Base-by-base conservation (phyloP, 2,113 vertebrate species). In the Upupa epops region DNA sequence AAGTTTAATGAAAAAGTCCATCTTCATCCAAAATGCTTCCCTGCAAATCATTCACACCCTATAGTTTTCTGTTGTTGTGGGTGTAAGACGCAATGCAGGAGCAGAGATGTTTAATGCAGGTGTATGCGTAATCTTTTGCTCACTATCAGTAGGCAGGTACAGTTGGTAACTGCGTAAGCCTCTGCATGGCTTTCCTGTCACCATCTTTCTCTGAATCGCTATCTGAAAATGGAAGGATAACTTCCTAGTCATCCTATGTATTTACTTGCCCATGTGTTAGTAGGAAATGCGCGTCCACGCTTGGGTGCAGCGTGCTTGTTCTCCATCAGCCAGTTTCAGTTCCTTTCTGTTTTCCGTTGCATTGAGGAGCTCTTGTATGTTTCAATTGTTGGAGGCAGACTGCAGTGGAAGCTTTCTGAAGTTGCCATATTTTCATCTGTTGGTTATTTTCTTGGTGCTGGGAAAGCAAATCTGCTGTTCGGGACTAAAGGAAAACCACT, bases 151-250 rank as follows among this genome's bases (percentile, higher is more conserved):
- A 75, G 81, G 46, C 71, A 72, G n/a, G 31, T 59, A 26, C 31
- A 75, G 15, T 81, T n/a, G 59, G 49, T 63, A 56, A 48, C 55
- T 75, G 58, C 17, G 6, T 37, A 34, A 92, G 37, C 29, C 48
- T 74, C 89, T 1, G 0, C 36, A 22, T 25, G 56, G 31, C 16
- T 80, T 86, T 8, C 26, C 10, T 28, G 25, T 83, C 24, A 73
- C 69, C 45, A 36, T 78, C 17, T 54, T 58, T 82, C 29, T 86
- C 31, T 66, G 81, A 84, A n/a, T 71, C n/a, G 13, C 52, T 83
- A 55, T 77, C 84, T 87, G 84, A 92, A 66, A 56, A 70, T 59
- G n/a, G 63, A 51, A 83, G 40, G 74, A 46, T 17, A 48, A 60
- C n/a, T 71, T 83, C 9, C 51, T 60, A 32, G 24, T 70, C 9